A percentile compares a stretch with the other conserved stretches of the same genome.
Conservation (phyloP, 37 sponge, comb jelly and placozoan species). For the Agelas oroides region DNA sequence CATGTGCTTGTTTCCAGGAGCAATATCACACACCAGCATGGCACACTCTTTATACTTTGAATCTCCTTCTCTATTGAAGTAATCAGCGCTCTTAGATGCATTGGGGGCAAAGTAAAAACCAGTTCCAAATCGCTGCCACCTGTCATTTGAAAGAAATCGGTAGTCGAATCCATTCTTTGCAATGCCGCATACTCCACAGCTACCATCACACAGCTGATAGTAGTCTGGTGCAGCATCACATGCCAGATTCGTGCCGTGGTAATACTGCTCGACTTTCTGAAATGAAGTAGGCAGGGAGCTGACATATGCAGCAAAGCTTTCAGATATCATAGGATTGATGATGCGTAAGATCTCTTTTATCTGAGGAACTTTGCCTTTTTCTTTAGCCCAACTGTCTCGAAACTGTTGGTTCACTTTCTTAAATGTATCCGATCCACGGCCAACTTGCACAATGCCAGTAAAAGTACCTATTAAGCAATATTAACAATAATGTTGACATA, state of each 20-base stretch:
- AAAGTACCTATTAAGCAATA: too few relatives aligned
- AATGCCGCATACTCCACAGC: conserved; percentile 4
- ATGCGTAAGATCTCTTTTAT: background rate
- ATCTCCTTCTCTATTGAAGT: background rate
- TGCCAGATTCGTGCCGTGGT: background rate
- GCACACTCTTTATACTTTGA: background rate
- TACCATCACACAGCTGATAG: background rate
- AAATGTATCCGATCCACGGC: background rate
- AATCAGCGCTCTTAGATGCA: background rate
- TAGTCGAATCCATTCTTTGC: background rate
- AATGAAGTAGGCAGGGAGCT: background rate
- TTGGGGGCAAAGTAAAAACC: conserved; percentile 10
- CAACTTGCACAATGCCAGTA: too few relatives aligned
- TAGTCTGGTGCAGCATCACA: background rate
- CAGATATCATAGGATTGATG: background rate
- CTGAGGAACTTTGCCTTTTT: background rate
- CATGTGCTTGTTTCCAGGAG: conserved; percentile 1
- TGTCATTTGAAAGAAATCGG: background rate
- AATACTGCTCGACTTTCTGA: background rate
- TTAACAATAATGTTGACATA: too few relatives aligned
- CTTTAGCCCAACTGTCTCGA: background rate
- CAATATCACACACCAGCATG: conserved; percentile 4
- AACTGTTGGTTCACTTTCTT: background rate
- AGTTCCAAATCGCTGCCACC: conserved; percentile 3
- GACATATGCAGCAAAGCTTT: background rate